Base-by-base conservation (phyloP, 2,113 vertebrate genomes). In the Aleadryas rufinucha region DNA sequence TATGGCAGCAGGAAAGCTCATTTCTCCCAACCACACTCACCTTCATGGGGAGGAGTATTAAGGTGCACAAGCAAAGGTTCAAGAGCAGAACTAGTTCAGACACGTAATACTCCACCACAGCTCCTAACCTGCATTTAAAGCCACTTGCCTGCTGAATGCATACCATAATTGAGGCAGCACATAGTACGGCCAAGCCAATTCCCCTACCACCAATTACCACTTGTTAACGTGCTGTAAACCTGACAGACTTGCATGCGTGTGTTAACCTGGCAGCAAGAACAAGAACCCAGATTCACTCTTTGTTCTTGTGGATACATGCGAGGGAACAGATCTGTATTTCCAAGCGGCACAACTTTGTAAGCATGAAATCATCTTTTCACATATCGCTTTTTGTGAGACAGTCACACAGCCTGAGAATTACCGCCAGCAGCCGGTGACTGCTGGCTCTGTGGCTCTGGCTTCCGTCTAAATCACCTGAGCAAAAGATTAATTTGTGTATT, bases 241-340 rank as follows among this genome's bases (percentile, higher is more conserved):
- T 2, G 0, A 19, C 53, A 57, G 60, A 31, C 23, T 11, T 7
- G 49, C 61, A 26, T 0, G 21, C 0, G 0, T 13, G n/a, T 5
- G 18, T 45, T 68, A 82, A 22, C 16, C 33, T 31, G 4, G 53
- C 28, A 27, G 71, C 54, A 65, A 1, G 14, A 90, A 60, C 31
- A 47, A 63, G 63, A 82, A 79, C 6, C 52, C 74, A 31, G n/a
- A 19, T 28, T 59, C 56, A n/a, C 47, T 37, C 31, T 65, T 53
- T 22, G 17, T 14, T 80, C 64, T 33, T 35, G 8, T 2, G 27
- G 54, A 53, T 31, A 50, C 31, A 23, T 1, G 1, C 7, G 22
- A 56, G 54, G 13, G 14, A 77, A 74, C 14, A 77, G 26, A 63
- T 61, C 64, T 5, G 0, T 12, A 7, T 20, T 69, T 61, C 59